phyloP scores from a whole-genome alignment of 2,888 invertebrate species.

The Dasypolia templi region DNA sequence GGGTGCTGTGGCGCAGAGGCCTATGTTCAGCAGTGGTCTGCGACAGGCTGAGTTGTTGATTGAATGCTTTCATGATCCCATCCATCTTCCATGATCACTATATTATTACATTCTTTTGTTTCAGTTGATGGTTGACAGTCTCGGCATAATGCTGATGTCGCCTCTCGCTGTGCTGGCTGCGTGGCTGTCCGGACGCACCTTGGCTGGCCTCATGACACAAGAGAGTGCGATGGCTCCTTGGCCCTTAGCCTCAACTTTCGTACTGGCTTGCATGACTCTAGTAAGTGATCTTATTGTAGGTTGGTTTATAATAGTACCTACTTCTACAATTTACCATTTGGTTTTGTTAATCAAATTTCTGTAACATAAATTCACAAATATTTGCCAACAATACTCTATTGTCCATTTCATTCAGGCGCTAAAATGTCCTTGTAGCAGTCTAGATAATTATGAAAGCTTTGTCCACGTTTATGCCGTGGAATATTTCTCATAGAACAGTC shows the following conservation, averaged over 20 bases:
- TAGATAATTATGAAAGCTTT: neutral
- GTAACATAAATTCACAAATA: neutral
- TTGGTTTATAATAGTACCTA: neutral
- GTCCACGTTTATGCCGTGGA: neutral
- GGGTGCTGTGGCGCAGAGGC: neutral
- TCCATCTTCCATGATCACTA: neutral
- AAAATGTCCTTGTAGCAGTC: neutral
- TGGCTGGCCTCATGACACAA: slow-evolving; percentile 85
- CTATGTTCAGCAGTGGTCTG: neutral
- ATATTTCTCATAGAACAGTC: neutral
- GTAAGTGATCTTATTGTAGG: slow-evolving; percentile 72
- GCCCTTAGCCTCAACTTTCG: slow-evolving; percentile 87
- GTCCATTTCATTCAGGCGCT: neutral
- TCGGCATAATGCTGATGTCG: slow-evolving; percentile 88
- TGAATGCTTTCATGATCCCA: neutral
- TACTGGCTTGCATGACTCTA: slow-evolving; percentile 87
- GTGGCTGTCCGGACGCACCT: slow-evolving; percentile 85
- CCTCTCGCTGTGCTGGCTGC: slow-evolving; percentile 86
- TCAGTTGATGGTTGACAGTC: slow-evolving; percentile 86
- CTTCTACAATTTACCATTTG: neutral
- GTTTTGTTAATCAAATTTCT: neutral
- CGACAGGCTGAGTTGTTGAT: neutral
- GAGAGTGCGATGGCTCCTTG: slow-evolving; percentile 82
- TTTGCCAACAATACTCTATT: neutral
- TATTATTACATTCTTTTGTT: slow-evolving; percentile 6